Conservation (phyloP, 2,113 vertebrate species). For the Alethe diademata region DNA sequence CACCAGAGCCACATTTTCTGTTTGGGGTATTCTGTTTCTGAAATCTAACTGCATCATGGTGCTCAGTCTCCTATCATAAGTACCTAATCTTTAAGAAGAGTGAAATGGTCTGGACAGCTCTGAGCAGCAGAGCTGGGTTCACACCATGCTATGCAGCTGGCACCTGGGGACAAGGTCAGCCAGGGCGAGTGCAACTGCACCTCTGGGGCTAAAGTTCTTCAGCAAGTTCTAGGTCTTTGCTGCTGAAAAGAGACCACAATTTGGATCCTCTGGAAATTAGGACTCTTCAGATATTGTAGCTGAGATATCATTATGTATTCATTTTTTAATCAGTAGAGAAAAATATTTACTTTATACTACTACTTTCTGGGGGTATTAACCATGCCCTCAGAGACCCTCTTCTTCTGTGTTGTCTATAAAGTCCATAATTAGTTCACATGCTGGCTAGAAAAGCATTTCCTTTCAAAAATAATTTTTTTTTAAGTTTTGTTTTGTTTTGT, state of each 20-base stretch:
- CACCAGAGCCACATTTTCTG: background rate
- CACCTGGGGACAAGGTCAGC: background rate
- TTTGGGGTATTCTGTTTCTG: background rate
- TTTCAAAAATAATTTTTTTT: background rate
- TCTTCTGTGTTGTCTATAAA: background rate
- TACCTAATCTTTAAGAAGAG: background rate
- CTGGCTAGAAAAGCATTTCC: background rate
- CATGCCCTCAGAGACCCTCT: background rate
- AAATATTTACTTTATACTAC: background rate
- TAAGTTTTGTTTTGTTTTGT: background rate
- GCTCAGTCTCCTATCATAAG: background rate
- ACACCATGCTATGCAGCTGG: background rate
- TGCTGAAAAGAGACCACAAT: background rate
- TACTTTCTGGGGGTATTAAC: background rate
- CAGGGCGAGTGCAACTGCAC: rapidly evolving
- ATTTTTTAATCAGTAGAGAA: background rate
- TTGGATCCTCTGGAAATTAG: background rate
- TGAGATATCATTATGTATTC: background rate
- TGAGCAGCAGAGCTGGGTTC: background rate
- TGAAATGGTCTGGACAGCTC: background rate
- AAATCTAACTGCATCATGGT: background rate
- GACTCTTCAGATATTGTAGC: background rate
- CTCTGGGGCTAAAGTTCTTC: background rate
- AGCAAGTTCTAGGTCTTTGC: background rate
- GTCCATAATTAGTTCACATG: background rate